Evolutionary conservation across 2,113 vertebrate genomes (phyloP).

Genomic region (Oreochromis niloticus): DNA sequence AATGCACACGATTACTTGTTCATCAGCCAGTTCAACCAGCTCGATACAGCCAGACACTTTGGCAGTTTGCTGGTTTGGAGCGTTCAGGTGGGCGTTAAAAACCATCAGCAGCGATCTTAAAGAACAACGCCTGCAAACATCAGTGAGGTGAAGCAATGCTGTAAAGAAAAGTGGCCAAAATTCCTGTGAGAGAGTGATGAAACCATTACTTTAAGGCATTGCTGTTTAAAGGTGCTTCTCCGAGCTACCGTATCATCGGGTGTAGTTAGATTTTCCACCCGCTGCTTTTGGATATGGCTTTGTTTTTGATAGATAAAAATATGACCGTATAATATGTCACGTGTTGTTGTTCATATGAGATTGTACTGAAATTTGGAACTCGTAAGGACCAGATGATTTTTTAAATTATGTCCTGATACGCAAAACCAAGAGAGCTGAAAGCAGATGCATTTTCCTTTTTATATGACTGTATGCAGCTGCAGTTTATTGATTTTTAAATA

Average conservation of each 20-base stretch:
- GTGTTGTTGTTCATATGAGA: neutral
- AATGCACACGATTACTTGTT: rapidly evolving
- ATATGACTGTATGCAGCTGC: neutral
- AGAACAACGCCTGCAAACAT: rapidly evolving
- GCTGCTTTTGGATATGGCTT: neutral
- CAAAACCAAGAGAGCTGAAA: neutral
- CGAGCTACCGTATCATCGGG: neutral
- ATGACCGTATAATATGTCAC: neutral
- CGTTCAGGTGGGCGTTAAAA: neutral
- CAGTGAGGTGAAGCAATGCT: rapidly evolving
- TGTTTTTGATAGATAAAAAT: neutral
- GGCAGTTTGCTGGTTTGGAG: neutral
- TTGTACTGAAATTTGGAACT: neutral
- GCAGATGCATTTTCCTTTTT: neutral
- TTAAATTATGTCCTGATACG: neutral
- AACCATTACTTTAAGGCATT: rapidly evolving
- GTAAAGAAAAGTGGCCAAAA: neutral
- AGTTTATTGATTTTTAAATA: neutral
- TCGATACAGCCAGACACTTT: neutral
- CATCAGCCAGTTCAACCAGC: neutral
- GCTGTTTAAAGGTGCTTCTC: neutral
- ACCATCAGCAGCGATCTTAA: rapidly evolving
- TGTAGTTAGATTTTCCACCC: neutral
- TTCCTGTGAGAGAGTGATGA: neutral
- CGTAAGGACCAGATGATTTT: neutral